Percentiles rank a stretch among this genome's conserved stretches.
Conservation (phyloP, 2,113 vertebrate genomes). For the Centrocercus urophasianus region DNA sequence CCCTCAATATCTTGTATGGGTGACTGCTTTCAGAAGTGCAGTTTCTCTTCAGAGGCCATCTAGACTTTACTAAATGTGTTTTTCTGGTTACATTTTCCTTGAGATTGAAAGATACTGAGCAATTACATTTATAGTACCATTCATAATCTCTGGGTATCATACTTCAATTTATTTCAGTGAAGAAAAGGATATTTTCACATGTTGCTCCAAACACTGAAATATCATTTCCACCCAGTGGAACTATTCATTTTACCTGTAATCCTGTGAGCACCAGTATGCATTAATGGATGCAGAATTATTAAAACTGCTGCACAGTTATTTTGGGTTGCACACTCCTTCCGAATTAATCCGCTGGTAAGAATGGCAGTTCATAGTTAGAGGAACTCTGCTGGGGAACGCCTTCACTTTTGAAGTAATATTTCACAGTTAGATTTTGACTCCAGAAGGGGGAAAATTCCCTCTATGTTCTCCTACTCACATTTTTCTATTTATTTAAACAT, state of each 20-base stretch:
- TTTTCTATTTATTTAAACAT: constrained; percentile 66
- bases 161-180: constrained; percentile 2
- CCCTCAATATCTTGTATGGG: neutral
- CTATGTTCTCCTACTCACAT: neutral
- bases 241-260: constrained; percentile 14
- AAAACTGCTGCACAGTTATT: neutral
- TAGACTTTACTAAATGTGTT: neutral
- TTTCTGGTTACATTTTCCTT: constrained; percentile 25
- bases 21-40: neutral
- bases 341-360: constrained; percentile 40
- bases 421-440: constrained; percentile 12
- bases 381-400: neutral
- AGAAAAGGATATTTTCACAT: constrained; percentile 9
- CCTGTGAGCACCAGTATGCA: neutral
- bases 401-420: constrained; percentile 36
- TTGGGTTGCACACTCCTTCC: neutral
- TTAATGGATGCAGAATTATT: constrained; percentile 1
- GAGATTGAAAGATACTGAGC: constrained; percentile 31
- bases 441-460: neutral
- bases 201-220: constrained; percentile 6
- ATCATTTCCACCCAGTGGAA: constrained; percentile 6
- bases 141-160: constrained; percentile 21
- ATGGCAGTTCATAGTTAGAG: neutral
- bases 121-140: constrained; percentile 14
- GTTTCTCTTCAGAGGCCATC: neutral